Base-by-base conservation (phyloP, 2,888 invertebrate species). In the Byasa hedistus region DNA sequence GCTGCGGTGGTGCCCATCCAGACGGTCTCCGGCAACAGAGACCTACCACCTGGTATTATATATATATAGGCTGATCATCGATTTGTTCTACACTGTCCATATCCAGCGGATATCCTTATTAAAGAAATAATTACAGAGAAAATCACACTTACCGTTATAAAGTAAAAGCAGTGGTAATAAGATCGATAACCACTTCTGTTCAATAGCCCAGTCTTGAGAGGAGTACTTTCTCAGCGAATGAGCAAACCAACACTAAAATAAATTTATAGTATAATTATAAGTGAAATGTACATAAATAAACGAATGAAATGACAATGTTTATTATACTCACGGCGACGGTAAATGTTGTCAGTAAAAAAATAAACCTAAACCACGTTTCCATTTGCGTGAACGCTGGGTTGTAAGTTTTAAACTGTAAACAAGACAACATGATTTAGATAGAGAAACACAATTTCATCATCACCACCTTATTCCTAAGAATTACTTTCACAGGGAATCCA, bases 281-380 rank as follows among this genome's bases (percentile, higher is more conserved):
- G 10, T 32, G 10, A 10, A 10, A 1, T 7, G 32, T 32, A 32
- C 10, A 10, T 5, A 32, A 32, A 32, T 32, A 32, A 10, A 32
- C 10, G 32, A 36, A 36, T 36, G 32, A 4, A 10, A 36, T 36
- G 4, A 4, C 15, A 44, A 44, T 44, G 44, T 1, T 44, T 12
- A 44, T 44, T 44, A 17, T 72, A 93, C 95, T 95, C 93, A 98
- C 98, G 75, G 96, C 95, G 51, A 97, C 95, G 68, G 95, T 88
- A 83, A 99, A 98, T 1, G 98, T 96, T 54, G 96, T 93, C 55
- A 98, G 89, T 61, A 98, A 92, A 86, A 98, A 99, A 77, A 98
- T 96, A 82, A 98, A 96, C 74, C 99, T 93, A 83, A 99, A 98
- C 98, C 98, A 99, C 70, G 99, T 97, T 91, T 99, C 98, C 82